Conservation (phyloP, 2,113 vertebrate species). For the Macrotus californicus region DNA sequence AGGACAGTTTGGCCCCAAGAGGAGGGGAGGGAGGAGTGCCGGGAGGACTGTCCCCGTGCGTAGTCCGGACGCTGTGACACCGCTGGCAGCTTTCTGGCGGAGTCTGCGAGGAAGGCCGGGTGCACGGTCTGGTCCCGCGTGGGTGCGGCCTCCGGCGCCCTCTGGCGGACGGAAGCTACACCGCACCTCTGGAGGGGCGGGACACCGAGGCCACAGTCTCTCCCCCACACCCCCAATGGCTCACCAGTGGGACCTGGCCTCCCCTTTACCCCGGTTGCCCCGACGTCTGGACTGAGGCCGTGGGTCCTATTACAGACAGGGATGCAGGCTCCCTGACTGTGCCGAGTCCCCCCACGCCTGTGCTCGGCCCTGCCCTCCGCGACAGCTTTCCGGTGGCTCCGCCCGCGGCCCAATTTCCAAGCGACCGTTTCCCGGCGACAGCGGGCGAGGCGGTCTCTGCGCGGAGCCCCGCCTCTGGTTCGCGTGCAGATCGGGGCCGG, state of each 20-base stretch:
- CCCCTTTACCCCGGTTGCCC: neutral
- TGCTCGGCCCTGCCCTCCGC: neutral
- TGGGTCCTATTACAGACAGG: neutral
- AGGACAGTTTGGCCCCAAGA: neutral
- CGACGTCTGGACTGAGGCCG: neutral
- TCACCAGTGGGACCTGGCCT: neutral
- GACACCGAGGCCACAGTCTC: neutral
- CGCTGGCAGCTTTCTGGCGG: rapidly evolving
- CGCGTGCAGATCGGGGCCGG: neutral
- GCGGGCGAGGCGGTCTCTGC: conserved; percentile 20
- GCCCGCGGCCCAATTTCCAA: conserved; percentile 68
- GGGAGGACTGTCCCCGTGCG: neutral
- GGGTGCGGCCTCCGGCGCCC: conserved; percentile 9
- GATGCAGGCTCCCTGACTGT: neutral
- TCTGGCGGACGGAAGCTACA: conserved; percentile 34
- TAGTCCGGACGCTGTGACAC: neutral
- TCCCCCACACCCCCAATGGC: neutral
- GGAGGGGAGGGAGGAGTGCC: no score
- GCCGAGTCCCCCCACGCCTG: neutral
- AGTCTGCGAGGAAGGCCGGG: neutral
- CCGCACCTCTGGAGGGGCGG: neutral
- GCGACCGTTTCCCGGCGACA: conserved; percentile 62
- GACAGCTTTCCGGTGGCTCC: conserved; percentile 30
- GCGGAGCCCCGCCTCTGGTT: conserved; percentile 41
- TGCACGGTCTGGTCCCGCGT: neutral